Base-by-base conservation (phyloP, 2,888 invertebrate genomes). In the Enchytraeus crypticus region DNA sequence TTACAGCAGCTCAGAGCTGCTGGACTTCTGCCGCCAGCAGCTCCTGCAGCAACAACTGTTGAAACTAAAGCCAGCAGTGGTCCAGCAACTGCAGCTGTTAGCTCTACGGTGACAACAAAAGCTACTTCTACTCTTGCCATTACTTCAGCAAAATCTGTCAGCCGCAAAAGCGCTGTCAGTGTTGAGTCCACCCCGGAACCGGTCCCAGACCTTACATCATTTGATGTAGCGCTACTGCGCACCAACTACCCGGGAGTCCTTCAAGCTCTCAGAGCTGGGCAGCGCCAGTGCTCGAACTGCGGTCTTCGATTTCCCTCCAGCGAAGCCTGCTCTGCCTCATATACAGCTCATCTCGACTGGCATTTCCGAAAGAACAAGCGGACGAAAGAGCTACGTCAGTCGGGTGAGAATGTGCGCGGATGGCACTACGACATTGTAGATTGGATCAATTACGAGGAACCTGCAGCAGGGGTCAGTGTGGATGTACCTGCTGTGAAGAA, bases 261-360 rank as follows among this genome's bases (percentile, higher is more conserved):
- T 5, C 72, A 77, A 53, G 59, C 69, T 21, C 64, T 77, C 29
- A 93, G 91, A 80, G 85, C 86, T 60, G 96, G 96, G 47, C 89
- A 92, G 84, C 96, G 95, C 76, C n/a, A n/a, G n/a, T 99, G 98
- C 81, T 88, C 90, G 67, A 90, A 91, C 56, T 98, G 98, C 81
- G 97, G 97, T 34, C 86, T 91, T 64, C 85, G 96, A 51, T 96
- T 97, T 81, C 90, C 91, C 46, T 72, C 74, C 30, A 79, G 88
- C 8, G 88, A 88, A 69, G 86, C 88, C 65, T 8, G 38, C 18
- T 8, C 11, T 18, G 38, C 38, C 38, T 8, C 38, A 38, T 98
- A 96, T 80, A 74, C 80, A 72, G 90, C 91, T 77, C 98, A 99
- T 81, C 84, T 97, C 63, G 97, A 98, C 82, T 97, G 97, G 96